phyloP scores from a whole-genome alignment of 2,888 invertebrate species.

The Amphipyra berbera region DNA sequence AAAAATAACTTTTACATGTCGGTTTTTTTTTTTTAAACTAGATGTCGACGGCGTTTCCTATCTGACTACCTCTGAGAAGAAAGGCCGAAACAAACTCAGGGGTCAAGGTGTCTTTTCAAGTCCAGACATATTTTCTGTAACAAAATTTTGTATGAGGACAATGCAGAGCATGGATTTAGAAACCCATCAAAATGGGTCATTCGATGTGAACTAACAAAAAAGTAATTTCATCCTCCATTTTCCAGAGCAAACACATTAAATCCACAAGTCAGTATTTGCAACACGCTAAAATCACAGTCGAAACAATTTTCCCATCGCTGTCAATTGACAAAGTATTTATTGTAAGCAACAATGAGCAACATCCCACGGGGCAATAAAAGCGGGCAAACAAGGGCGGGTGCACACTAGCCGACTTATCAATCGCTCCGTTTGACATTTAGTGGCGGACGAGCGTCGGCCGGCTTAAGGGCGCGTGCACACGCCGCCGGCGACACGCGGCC shows the following conservation, averaged over 20 bases:
- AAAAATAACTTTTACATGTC: too few relatives aligned
- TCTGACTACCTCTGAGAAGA: too few relatives aligned
- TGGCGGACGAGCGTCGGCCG: constrained; percentile 73
- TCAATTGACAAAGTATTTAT: constrained; percentile 59
- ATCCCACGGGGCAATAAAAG: constrained; percentile 72
- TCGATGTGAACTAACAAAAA: constrained; percentile 17
- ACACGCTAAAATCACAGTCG: constrained; percentile 64
- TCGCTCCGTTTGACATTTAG: constrained; percentile 82
- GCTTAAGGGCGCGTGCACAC: constrained; percentile 78
- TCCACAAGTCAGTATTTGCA: constrained; percentile 46
- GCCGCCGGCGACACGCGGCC: constrained; percentile 69
- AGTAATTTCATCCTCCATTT: constrained; percentile 2
- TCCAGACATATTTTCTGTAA: too few relatives aligned
- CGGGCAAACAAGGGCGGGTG: constrained; percentile 77
- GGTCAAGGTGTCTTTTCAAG: too few relatives aligned
- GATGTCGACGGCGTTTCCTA: too few relatives aligned
- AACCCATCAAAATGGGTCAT: not conserved
- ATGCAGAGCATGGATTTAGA: too few relatives aligned
- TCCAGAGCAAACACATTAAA: constrained; percentile 31
- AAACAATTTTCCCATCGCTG: constrained; percentile 77
- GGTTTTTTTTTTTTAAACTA: too few relatives aligned
- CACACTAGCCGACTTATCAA: constrained; percentile 77
- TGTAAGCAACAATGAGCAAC: constrained; percentile 70
- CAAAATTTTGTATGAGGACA: too few relatives aligned
- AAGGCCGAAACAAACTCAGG: too few relatives aligned